Evolutionary conservation across 2,888 invertebrate genomes (phyloP), one percentile per base, ranked within the genome.

Genomic region (Rhogogaster chlorosoma): DNA sequence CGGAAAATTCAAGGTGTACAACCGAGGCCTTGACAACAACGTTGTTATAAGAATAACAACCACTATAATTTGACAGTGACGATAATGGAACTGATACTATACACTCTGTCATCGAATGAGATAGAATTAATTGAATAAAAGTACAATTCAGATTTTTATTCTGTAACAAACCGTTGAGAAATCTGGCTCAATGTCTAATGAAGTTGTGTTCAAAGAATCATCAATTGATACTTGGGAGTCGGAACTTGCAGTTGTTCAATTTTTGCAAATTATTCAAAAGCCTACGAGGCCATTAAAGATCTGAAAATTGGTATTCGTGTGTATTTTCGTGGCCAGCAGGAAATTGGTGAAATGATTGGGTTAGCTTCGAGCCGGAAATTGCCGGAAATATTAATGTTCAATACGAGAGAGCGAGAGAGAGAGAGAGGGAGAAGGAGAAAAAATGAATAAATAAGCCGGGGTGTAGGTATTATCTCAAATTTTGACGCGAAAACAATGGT

Each of bases 401-500:
- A 26, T 61, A 29, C 12, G 12, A 22, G 26, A 61, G 61, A 61
- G 26, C 18, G 5, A 18, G 5, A 49, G 49, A 49, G 18, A 61
- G 22, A 9, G 22, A 57, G n/a, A 26, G 61, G 9, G 61, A 26
- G 36, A 32, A 1, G 2, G 32, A 15, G 1, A 70, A 71, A 9
- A 71, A 36, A 18, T n/a, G 15, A 71, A 71, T 32, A 32, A 32
- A 67, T 29, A 29, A 67, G 32, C 61, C 26, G 6, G 67, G 67
- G 15, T 26, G 32, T 38, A 15, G 15, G 38, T 42, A 42, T 73
- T 73, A 38, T 38, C 38, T 42, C 12, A 42, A 73, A 45, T 12
- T 73, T 32, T 73, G 38, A 73, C 42, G 73, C 22, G 22, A 45
- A 73, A 73, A 38, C 73, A 73, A 73, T 73, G 73, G 42, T 45